Evolutionary conservation across 2,888 invertebrate genomes (phyloP).

Genomic region (Trachelus stipa): DNA sequence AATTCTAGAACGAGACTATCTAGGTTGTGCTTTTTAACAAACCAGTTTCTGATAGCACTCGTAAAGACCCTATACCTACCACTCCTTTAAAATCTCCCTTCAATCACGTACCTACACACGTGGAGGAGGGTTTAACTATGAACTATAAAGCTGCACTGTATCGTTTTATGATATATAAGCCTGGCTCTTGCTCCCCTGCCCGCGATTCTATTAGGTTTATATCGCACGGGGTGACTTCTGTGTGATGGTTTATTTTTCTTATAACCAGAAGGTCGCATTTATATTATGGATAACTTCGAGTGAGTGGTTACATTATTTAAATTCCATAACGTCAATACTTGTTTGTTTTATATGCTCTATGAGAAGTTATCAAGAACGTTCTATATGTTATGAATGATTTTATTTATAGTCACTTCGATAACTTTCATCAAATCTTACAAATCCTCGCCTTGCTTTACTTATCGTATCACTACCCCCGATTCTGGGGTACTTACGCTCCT

Average conservation of each 20-base stretch:
- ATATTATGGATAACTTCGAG: background rate
- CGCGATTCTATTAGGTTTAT: conserved; percentile 52
- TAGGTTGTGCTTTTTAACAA: conserved; percentile 41
- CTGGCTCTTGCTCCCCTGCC: conserved; percentile 35
- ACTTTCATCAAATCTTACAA: background rate
- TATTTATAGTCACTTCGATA: background rate
- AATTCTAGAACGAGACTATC: background rate
- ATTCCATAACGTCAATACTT: background rate
- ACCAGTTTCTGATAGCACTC: conserved; percentile 51
- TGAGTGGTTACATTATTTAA: background rate
- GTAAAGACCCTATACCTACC: conserved; percentile 41
- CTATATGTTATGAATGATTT: background rate
- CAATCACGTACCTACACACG: conserved; percentile 43
- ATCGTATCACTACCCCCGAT: background rate
- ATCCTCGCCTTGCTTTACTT: background rate
- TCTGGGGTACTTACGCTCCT: background rate
- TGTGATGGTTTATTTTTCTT: conserved; percentile 6
- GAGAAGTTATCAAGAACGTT: background rate
- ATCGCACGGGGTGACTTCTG: conserved; percentile 23
- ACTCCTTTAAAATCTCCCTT: conserved; percentile 58
- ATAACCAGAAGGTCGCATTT: background rate
- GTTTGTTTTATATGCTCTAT: background rate
- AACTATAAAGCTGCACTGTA: conserved; percentile 31
- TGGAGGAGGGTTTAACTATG: conserved; percentile 9
- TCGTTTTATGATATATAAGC: conserved; percentile 53